Evolutionary conservation across 2,113 vertebrate genomes (phyloP), one percentile per base, ranked within the genome.

Genomic region (Salminus brasiliensis): DNA sequence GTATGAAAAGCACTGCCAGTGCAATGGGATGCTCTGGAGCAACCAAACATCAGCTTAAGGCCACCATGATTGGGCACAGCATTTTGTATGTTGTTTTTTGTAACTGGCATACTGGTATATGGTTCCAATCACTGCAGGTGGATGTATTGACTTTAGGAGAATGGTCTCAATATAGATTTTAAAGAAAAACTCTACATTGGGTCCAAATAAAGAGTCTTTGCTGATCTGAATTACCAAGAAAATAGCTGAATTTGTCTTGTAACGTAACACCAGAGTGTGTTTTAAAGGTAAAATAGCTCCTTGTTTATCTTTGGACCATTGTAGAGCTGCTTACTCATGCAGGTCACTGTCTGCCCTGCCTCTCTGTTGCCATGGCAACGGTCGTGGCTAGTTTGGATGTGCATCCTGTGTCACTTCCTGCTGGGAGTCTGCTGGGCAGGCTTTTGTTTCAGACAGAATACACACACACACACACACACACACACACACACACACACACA

Each of bases 291-390:
- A n/a, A 36, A 57, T n/a, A 2, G 32, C 23, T 55, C 52, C 15
- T 67, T 68, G 63, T 55, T 76, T 49, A 18, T 66, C 34, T 21
- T 18, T 66, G 21, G 62, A 66, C 62, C 18, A 29, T 25, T 55
- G 16, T 41, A 10, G 65, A 68, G 27, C 47, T 52, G 23, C 15
- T 67, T 55, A 41, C 52, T 45, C 72, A 67, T 74, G 45, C 78
- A 21, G 18, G 32, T 79, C 59, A 74, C 23, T 55, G 34, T 53
- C 70, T 84, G 59, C 47, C 59, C 65, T 79, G 25, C 60, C 73
- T 79, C 86, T 65, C 69, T 36, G 90, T 91, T 91, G 81, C 89
- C 73, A 67, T 90, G 88, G 91, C 70, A 86, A 92, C 87, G 1
- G 69, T 15, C 9, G 9, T 85, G 80, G 59, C 84, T 82, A 41